A percentile compares a stretch with the other conserved stretches of the same genome.
Conservation (phyloP, 2,113 vertebrate genomes). For the Melierax canorus region DNA sequence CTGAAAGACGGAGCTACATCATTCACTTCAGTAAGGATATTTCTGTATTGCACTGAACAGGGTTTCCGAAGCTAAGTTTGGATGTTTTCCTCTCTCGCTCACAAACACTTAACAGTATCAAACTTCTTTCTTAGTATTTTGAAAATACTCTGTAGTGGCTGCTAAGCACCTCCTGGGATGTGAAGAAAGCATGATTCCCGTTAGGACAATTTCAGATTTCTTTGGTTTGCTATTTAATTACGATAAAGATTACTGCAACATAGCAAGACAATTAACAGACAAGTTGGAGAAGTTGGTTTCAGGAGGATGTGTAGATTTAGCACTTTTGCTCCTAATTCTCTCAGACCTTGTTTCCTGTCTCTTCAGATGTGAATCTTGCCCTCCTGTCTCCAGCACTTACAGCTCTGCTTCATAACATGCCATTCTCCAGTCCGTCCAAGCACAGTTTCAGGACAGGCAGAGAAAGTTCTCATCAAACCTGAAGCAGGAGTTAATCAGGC, state of each 20-base stretch:
- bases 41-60: background rate
- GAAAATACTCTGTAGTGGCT: background rate
- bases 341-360: background rate
- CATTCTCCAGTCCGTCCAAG: background rate
- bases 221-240: background rate
- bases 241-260: background rate
- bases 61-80: background rate
- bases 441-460: background rate
- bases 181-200: background rate
- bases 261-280: background rate
- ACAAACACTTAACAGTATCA: background rate
- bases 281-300: background rate
- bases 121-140: background rate
- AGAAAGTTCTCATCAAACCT: background rate
- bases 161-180: background rate
- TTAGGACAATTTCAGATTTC: background rate
- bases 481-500: background rate
- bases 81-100: background rate
- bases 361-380: background rate
- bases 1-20: background rate
- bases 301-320: background rate
- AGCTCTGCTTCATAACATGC: background rate
- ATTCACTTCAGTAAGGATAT: background rate
- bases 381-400: background rate
- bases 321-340: background rate